Percentiles rank a stretch among this genome's conserved stretches.
Conservation (phyloP, 1,140 invertebrate genomes). For the Sitobion miscanthi region DNA sequence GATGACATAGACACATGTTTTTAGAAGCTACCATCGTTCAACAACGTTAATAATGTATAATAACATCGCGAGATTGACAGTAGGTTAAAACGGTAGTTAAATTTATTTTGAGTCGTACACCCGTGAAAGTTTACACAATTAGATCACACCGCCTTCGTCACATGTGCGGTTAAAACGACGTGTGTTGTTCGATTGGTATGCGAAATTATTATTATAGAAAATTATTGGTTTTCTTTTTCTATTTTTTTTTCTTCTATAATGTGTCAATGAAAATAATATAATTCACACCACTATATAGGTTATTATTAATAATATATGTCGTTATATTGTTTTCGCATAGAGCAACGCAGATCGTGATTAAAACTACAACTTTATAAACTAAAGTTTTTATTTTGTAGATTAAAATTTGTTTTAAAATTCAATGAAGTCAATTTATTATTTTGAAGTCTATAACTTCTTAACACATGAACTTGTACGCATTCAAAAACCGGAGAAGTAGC, state of each 20-base stretch:
- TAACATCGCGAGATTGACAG: background rate
- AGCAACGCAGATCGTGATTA: background rate
- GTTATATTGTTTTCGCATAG: background rate
- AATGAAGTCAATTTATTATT: too few relatives aligned
- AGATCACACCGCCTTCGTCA: background rate
- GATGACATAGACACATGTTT: too few relatives aligned
- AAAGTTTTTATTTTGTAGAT: background rate
- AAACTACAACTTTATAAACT: background rate
- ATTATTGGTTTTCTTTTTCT: background rate
- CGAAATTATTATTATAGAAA: background rate
- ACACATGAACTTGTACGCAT: too few relatives aligned
- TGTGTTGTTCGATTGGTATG: background rate
- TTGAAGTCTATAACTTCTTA: too few relatives aligned
- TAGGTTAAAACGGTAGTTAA: background rate
- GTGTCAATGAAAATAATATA: background rate
- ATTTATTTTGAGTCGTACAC: background rate
- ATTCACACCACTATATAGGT: background rate
- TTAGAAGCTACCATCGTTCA: background rate
- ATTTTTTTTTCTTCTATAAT: background rate
- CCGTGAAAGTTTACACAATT: constrained; percentile 1
- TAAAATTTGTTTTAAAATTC: too few relatives aligned
- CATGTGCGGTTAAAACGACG: constrained; percentile 19
- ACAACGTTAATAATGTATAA: background rate
- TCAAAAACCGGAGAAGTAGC: too few relatives aligned
- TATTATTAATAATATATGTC: background rate